These are phyloP conservation scores for Eulemur rufifrons DNA, from an alignment of 2,113 vertebrate genomes.

Conservation along the genomic window DNA sequence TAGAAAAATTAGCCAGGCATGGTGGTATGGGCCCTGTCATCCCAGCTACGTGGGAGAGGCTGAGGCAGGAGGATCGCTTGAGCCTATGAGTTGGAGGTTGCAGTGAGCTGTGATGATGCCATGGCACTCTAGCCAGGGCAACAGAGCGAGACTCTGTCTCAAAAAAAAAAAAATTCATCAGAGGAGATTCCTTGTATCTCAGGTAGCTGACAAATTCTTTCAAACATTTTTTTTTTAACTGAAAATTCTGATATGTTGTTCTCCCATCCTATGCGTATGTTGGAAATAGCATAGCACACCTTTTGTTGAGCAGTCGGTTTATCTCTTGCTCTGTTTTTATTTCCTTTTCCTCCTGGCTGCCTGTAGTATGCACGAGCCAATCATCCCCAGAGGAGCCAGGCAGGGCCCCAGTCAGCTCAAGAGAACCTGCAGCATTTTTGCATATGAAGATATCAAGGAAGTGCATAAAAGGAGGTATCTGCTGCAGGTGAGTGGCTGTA, in stretches of 20 bases:
- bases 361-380: slow-evolving; percentile 95
- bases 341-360: background rate
- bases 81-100: too few species aligned
- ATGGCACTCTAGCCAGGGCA: too few species aligned
- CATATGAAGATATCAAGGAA: slow-evolving; percentile 98
- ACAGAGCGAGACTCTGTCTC: too few species aligned
- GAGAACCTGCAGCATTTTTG: slow-evolving; percentile 98
- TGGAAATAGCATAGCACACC: background rate
- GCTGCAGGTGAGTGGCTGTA: slow-evolving; percentile 88
- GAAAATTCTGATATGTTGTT: background rate
- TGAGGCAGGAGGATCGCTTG: too few species aligned
- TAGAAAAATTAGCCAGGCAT: too few species aligned
- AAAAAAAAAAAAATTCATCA: background rate
- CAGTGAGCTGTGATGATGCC: too few species aligned
- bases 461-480: slow-evolving; percentile 98
- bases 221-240: background rate
- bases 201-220: background rate
- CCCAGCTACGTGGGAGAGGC: too few species aligned
- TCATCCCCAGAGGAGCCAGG: slow-evolving; percentile 96
- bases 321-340: background rate
- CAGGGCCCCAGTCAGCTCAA: slow-evolving; percentile 97
- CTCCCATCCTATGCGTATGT: background rate
- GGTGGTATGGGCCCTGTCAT: too few species aligned
- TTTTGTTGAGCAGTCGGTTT: background rate
- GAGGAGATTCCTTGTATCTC: background rate